Evolutionary conservation across 2,888 invertebrate species (phyloP).

Genomic region (Diarsia mendica): DNA sequence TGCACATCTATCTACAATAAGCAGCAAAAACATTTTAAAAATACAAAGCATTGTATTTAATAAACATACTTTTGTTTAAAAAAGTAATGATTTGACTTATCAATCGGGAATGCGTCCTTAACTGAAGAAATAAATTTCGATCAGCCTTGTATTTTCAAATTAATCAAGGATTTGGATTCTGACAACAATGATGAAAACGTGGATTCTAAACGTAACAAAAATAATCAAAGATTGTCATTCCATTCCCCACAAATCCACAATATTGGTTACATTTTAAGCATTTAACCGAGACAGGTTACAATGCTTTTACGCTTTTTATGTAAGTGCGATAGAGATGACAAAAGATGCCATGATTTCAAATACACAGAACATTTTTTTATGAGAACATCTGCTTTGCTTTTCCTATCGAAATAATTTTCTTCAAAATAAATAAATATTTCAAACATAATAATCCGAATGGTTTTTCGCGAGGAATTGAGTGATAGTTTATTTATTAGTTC

Average conservation of each 20-base stretch:
- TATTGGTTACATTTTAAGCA: conserved; percentile 1
- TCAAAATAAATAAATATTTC: not conserved
- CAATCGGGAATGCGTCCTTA: too few relatives aligned
- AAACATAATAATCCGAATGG: not conserved
- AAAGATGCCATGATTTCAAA: not conserved
- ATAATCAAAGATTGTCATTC: not conserved
- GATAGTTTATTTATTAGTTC: conserved; percentile 16
- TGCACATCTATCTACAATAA: too few relatives aligned
- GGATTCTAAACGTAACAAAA: conserved; percentile 23
- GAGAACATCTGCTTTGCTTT: conserved; percentile 8
- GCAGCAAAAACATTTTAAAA: too few relatives aligned
- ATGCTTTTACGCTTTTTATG: fast-evolving
- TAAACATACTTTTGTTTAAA: too few relatives aligned
- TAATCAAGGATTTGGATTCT: not conserved
- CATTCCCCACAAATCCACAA: not conserved
- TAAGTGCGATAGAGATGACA: conserved; percentile 13
- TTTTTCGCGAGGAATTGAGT: not conserved
- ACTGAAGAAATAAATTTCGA: not conserved
- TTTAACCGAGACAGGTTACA: not conserved
- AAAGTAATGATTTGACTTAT: too few relatives aligned
- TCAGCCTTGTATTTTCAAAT: too few relatives aligned
- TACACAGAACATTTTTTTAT: not conserved
- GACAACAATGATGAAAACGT: not conserved
- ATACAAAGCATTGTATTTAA: too few relatives aligned
- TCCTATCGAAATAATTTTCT: conserved; percentile 9